These are phyloP conservation scores for Hydriomena furcata DNA, from an alignment of 2,888 invertebrate species.

Conservation along the genomic window DNA sequence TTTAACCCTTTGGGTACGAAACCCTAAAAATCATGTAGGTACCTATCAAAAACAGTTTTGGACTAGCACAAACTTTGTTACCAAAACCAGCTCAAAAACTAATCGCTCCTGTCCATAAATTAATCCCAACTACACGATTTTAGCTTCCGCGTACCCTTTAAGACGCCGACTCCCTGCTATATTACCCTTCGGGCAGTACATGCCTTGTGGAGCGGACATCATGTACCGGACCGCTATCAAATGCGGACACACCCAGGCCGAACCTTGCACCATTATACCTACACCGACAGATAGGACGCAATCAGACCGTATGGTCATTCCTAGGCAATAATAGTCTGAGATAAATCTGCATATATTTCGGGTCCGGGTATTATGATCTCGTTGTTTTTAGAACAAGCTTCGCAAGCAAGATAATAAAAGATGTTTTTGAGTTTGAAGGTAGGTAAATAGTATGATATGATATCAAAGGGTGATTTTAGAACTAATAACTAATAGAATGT, in stretches of 20 bases:
- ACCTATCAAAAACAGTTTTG: too few species aligned
- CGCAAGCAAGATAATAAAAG: too few species aligned
- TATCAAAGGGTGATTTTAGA: too few species aligned
- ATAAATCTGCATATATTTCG: too few species aligned
- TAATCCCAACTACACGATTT: slow-evolving; percentile 32
- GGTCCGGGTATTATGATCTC: too few species aligned
- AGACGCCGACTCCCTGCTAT: slow-evolving; percentile 42
- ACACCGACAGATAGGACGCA: slow-evolving; percentile 23
- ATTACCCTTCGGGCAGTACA: slow-evolving; percentile 53
- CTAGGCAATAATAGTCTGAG: too few species aligned
- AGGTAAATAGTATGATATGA: too few species aligned
- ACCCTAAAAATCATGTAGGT: too few species aligned
- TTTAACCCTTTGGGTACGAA: too few species aligned
- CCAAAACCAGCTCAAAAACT: slow-evolving; percentile 10
- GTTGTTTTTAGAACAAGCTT: too few species aligned
- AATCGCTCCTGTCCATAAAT: slow-evolving; percentile 28
- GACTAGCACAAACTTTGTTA: neutral
- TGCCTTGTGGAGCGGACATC: slow-evolving; percentile 53
- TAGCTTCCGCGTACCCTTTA: slow-evolving; percentile 38
- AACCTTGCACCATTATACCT: slow-evolving; percentile 63
- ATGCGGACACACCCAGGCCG: slow-evolving; percentile 77
- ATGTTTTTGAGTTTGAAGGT: too few species aligned
- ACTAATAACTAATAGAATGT: too few species aligned
- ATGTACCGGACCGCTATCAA: slow-evolving; percentile 61
- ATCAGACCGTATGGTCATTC: slow-evolving; percentile 16